Evolutionary conservation across 2,888 invertebrate species (phyloP).

Genomic region (Pyrochroa serraticornis): DNA sequence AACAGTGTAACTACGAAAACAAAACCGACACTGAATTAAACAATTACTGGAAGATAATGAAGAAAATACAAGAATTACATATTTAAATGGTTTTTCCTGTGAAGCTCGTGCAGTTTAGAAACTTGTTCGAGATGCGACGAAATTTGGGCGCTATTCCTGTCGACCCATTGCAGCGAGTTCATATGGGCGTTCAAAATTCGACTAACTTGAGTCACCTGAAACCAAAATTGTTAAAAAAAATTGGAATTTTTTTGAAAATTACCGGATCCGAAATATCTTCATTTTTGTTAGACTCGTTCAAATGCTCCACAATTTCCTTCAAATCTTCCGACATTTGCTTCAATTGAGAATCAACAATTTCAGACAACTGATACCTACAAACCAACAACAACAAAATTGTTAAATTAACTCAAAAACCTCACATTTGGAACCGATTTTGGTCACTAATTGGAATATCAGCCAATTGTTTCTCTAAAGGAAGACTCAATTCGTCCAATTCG

Average conservation of each 20-base stretch:
- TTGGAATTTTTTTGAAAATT: conserved; percentile 58
- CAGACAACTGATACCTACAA: conserved; percentile 80
- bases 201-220: conserved; percentile 87
- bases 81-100: conserved; percentile 22
- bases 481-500: conserved; percentile 86
- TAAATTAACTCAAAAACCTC: conserved; percentile 46
- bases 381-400: too few relatives aligned
- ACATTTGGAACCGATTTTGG: conserved; percentile 89
- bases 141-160: conserved; percentile 80
- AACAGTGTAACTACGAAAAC: too few relatives aligned
- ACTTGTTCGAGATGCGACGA: conserved; percentile 82
- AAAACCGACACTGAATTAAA: too few relatives aligned
- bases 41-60: not conserved
- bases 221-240: conserved; percentile 40
- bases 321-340: conserved; percentile 95
- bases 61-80: conserved; percentile 7
- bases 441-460: conserved; percentile 74
- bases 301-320: conserved; percentile 92
- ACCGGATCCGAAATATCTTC: conserved; percentile 87
- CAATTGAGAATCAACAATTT: conserved; percentile 88
- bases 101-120: conserved; percentile 73
- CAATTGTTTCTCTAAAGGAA: conserved; percentile 84
- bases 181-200: conserved; percentile 95
- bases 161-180: conserved; percentile 95
- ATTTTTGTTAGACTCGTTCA: conserved; percentile 85